Conservation (phyloP, 1,140 invertebrate genomes). For the Cryptotermes secundus region DNA sequence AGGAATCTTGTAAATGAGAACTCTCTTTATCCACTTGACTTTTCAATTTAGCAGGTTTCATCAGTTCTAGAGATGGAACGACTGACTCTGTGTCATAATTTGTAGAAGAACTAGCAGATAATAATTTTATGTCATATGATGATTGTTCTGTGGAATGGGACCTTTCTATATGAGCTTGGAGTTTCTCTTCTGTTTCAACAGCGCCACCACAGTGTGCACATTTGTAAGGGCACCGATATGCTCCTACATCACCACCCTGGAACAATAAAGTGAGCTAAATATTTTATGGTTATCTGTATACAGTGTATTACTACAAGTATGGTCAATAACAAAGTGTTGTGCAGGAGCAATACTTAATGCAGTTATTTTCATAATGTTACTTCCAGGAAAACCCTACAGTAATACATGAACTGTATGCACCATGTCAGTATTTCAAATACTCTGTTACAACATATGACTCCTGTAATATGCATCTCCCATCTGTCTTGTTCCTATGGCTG, state of each 20-base stretch:
- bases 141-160: background rate
- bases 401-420: too few relatives aligned
- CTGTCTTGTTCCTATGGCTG: too few relatives aligned
- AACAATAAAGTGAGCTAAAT: background rate
- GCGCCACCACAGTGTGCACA: constrained; percentile 14
- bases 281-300: too few relatives aligned
- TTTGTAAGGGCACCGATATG: background rate
- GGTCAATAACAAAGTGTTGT: too few relatives aligned
- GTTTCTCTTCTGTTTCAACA: background rate
- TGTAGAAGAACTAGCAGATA: background rate
- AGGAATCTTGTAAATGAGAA: background rate
- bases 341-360: too few relatives aligned
- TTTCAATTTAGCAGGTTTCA: background rate
- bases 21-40: background rate
- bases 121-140: background rate
- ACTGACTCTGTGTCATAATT: background rate
- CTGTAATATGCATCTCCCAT: too few relatives aligned
- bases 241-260: background rate
- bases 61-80: background rate
- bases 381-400: too few relatives aligned
- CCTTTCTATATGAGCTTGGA: background rate
- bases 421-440: too few relatives aligned
- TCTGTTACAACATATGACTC: too few relatives aligned
- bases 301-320: too few relatives aligned
- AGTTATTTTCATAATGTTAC: too few relatives aligned